phyloP scores from a whole-genome alignment of 2,888 invertebrate genomes.

The Erpobdella octoculata region DNA sequence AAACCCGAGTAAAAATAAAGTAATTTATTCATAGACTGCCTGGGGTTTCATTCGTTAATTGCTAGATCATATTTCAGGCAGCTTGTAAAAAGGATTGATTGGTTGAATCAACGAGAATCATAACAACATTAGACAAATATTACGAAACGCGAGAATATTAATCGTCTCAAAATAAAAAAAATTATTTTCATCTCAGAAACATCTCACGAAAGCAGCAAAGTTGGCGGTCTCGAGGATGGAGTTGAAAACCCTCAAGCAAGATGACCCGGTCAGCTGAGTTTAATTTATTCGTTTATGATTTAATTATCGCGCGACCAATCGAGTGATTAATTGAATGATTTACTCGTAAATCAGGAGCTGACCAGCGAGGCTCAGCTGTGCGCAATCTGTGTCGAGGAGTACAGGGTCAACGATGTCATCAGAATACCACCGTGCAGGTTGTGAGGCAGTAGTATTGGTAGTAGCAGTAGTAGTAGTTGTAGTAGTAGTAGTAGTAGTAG shows the following conservation, averaged over 20 bases:
- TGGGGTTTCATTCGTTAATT: too few relatives aligned
- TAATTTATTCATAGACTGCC: too few relatives aligned
- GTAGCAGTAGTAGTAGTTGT: conserved; percentile 7
- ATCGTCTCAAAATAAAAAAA: too few relatives aligned
- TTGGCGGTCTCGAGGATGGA: conserved; percentile 19
- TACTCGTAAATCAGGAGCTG: conserved; percentile 59
- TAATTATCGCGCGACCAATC: not conserved
- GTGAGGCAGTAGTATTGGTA: too few relatives aligned
- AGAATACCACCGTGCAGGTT: conserved; percentile 84
- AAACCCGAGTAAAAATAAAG: too few relatives aligned
- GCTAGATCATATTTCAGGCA: too few relatives aligned
- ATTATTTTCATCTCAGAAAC: conserved; percentile 13
- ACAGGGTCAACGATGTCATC: conserved; percentile 75
- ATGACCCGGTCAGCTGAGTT: conserved; percentile 17
- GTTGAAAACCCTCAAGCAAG: conserved; percentile 12
- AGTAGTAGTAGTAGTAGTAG: conserved; percentile 17
- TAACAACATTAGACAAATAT: too few relatives aligned
- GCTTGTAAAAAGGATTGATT: too few relatives aligned
- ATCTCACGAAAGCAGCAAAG: conserved; percentile 10
- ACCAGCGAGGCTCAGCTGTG: conserved; percentile 74
- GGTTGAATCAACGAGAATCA: too few relatives aligned
- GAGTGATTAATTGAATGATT: conserved; percentile 4
- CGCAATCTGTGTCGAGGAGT: conserved; percentile 87
- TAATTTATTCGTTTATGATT: not conserved
- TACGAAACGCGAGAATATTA: too few relatives aligned